Base-by-base conservation (phyloP, 2,113 vertebrate genomes). In the Callospermophilus lateralis region DNA sequence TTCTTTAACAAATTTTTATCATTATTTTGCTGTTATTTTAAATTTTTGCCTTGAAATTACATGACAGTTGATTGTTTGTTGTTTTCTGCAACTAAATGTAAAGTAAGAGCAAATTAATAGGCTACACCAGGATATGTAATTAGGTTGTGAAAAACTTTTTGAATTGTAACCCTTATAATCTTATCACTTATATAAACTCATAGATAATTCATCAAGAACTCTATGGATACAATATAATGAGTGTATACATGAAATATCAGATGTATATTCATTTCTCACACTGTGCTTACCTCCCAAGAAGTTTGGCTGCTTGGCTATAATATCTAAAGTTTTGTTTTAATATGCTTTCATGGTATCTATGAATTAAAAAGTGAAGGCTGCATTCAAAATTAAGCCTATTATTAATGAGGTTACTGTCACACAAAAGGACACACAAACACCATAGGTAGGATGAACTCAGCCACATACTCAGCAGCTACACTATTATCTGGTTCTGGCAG, bases 401-500 rank as follows among this genome's bases (percentile, higher is more conserved):
- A 87, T 51, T n/a, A 95, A 88, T 51, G 78, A 88, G 87, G 65
- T 30, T 15, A 86, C 32, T 51, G 4, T 89, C 65, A 51, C 58
- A 53, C 16, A 67, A 16, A 76, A 93, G 6, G 24, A 48, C 39
- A 83, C 4, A 53, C 88, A 95, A 85, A 42, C 19, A 39, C 39
- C n/a, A 74, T 26, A 76, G 74, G 76, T 8, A 45, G 34, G 24
- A 77, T 51, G 13, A 86, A 87, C 10, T 73, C 5, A 28, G 63
- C 30, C 10, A 32, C 73, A 72, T 0, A 24, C 42, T 28, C 63
- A 90, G 32, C 6, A 58, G 22, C 24, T 48, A 85, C 32, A 22
- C 3, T 51, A 58, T 58, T 65, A 97, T 72, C 81, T n/a, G 13
- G 70, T 95, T 97, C 96, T 96, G 20, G 77, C 48, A 97, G 94